These are phyloP conservation scores for Drymonia ruficornis DNA, from an alignment of 2,888 invertebrate species.

Conservation along the genomic window DNA sequence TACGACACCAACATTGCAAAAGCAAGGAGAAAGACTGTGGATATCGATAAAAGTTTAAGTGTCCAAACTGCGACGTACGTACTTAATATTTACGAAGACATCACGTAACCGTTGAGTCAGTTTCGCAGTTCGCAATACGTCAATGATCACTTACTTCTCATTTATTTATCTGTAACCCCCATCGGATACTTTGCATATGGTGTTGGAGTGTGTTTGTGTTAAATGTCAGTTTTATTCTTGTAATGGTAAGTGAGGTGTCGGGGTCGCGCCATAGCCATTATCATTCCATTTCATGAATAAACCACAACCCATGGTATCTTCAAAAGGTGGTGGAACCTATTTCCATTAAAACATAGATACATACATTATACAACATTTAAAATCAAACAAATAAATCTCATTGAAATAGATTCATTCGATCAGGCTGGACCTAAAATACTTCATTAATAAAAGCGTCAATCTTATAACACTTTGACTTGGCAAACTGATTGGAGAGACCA, in stretches of 20 bases:
- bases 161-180: constrained; percentile 58
- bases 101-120: constrained; percentile 24
- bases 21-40: no score
- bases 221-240: constrained; percentile 45
- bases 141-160: constrained; percentile 46
- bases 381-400: no score
- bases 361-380: no score
- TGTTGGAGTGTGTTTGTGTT: constrained; percentile 56
- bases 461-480: no score
- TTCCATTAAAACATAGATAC: no score
- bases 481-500: no score
- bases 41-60: neutral
- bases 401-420: no score
- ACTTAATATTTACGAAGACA: neutral
- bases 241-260: constrained; percentile 26
- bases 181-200: constrained; percentile 54
- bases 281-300: neutral
- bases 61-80: constrained; percentile 6
- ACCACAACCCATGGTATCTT: neutral
- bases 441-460: no score
- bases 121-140: constrained; percentile 16
- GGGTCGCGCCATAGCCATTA: neutral
- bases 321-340: no score
- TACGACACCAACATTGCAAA: no score
- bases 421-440: no score